Evolutionary conservation across 2,888 invertebrate species (phyloP).

Genomic region (Achlya flavicornis): DNA sequence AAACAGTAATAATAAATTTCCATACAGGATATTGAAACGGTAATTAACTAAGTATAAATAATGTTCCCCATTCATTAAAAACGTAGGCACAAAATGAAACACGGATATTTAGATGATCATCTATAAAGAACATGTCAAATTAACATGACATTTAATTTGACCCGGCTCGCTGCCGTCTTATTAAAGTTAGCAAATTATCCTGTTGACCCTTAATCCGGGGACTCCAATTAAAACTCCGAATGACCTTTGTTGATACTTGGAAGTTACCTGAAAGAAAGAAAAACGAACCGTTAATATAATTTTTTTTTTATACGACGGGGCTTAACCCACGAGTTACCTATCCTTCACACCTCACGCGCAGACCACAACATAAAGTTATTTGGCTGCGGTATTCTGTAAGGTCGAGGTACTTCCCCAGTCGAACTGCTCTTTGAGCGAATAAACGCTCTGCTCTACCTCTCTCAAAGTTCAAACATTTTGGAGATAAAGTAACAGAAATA

Average conservation of each 20-base stretch:
- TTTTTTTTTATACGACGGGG: too few relatives aligned
- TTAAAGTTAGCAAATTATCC: conserved; percentile 48
- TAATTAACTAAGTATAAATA: background rate
- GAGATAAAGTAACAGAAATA: too few relatives aligned
- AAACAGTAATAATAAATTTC: too few relatives aligned
- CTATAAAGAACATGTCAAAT: background rate
- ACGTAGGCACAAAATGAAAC: background rate
- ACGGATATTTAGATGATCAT: background rate
- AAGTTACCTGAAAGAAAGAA: conserved; percentile 19
- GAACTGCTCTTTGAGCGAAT: too few relatives aligned
- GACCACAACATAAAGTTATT: too few relatives aligned
- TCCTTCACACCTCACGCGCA: too few relatives aligned
- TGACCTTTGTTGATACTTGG: conserved; percentile 24
- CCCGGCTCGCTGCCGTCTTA: conserved; percentile 34
- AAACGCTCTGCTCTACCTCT: too few relatives aligned
- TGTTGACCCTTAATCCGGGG: conserved; percentile 34
- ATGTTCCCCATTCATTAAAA: background rate
- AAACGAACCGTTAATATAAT: conserved; percentile 15
- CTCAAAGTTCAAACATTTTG: too few relatives aligned
- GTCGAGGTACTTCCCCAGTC: too few relatives aligned
- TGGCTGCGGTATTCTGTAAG: too few relatives aligned
- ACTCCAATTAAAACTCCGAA: conserved; percentile 40
- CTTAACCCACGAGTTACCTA: too few relatives aligned
- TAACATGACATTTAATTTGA: conserved; percentile 14
- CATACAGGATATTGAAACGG: too few relatives aligned